Conservation (phyloP, 30 jellyfish, hydroid and myxozoan species). For the Aurelia aurita region DNA sequence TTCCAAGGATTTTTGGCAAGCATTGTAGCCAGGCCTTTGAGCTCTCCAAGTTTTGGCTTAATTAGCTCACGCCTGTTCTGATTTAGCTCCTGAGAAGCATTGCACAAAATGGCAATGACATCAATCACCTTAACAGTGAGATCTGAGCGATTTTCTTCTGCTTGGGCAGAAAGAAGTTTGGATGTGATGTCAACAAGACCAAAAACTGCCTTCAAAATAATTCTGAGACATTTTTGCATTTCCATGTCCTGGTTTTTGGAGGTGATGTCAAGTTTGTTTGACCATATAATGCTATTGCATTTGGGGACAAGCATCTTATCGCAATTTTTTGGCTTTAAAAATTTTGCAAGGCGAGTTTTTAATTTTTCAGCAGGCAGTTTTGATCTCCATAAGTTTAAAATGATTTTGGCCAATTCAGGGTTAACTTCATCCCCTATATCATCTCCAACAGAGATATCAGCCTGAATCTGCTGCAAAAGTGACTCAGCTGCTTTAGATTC, state of each 20-base stretch:
- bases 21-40: too few species aligned
- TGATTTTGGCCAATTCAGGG: conserved; percentile 5
- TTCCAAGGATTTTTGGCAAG: too few species aligned
- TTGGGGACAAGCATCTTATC: conserved; percentile 8
- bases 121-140: background rate
- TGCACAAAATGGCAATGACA: background rate
- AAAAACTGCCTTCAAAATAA: background rate
- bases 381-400: background rate
- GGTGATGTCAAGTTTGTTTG: conserved; percentile 4
- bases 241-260: conserved; percentile 7
- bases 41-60: conserved; percentile 25
- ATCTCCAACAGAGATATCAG: background rate
- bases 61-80: conserved; percentile 31
- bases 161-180: background rate
- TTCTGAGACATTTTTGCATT: conserved; percentile 6
- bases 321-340: conserved; percentile 17
- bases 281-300: conserved; percentile 27
- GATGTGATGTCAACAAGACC: background rate
- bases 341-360: background rate
- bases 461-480: background rate
- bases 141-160: background rate
- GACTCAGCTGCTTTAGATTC: background rate
- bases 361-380: conserved; percentile 25
- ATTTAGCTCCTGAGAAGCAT: conserved; percentile 23
- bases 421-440: background rate